phyloP scores from a whole-genome alignment of 2,888 invertebrate genomes.

The Lasioglossum villosulum region DNA sequence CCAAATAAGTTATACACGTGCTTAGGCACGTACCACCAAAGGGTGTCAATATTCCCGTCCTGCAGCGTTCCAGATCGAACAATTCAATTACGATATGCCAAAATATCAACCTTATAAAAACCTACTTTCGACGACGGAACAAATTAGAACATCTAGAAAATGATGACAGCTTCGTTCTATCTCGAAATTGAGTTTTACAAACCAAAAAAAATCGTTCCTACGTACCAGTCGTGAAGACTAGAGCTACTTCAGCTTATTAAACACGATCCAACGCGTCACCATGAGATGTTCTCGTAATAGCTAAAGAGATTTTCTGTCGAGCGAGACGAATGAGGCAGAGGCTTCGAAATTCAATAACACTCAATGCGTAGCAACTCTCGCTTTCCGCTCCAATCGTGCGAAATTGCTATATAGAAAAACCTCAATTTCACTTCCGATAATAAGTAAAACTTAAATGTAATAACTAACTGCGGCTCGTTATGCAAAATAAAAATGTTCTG shows the following conservation, averaged over 20 bases:
- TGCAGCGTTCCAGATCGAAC: not conserved
- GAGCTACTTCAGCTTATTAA: not conserved
- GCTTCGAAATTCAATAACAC: slow-evolving; percentile 66
- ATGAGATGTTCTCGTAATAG: slow-evolving; percentile 52
- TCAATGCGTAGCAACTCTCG: not conserved
- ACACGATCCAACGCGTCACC: slow-evolving; percentile 11
- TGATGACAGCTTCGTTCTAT: not conserved
- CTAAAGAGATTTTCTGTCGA: slow-evolving; percentile 63
- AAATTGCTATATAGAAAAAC: not conserved
- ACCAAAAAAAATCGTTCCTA: not conserved
- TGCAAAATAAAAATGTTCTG: no score
- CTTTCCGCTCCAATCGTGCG: slow-evolving; percentile 11
- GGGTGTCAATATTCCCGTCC: slow-evolving; percentile 1
- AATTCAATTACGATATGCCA: not conserved
- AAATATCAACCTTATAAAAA: not conserved
- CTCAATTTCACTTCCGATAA: not conserved
- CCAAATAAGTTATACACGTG: slow-evolving; percentile 55
- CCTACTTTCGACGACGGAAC: not conserved
- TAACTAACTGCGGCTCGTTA: not conserved
- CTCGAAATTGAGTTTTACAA: not conserved
- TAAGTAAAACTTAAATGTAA: not conserved
- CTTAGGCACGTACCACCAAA: not conserved
- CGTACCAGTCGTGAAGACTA: not conserved
- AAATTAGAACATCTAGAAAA: not conserved
- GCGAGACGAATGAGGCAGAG: slow-evolving; percentile 38